These are phyloP conservation scores for Sphecodes monilicornis DNA, from an alignment of 2,888 invertebrate species.

Conservation along the genomic window DNA sequence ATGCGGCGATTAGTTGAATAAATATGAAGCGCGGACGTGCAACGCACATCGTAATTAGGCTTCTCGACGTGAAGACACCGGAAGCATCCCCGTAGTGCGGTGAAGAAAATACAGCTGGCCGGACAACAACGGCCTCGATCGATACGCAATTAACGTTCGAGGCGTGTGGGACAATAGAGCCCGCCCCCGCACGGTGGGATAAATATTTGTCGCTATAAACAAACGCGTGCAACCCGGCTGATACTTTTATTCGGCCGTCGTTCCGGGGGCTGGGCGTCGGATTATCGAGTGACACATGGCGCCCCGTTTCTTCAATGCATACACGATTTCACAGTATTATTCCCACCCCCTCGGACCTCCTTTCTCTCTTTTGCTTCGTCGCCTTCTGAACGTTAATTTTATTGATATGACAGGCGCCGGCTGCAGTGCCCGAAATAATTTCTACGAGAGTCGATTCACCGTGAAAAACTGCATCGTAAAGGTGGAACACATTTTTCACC, in stretches of 20 bases:
- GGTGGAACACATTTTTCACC: background rate
- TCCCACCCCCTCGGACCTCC: background rate
- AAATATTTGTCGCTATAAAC: conserved; percentile 39
- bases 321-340: background rate
- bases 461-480: background rate
- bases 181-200: background rate
- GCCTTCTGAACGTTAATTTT: background rate
- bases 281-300: background rate
- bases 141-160: conserved; percentile 44
- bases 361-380: background rate
- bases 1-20: conserved; percentile 10
- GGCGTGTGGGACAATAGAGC: conserved; percentile 22
- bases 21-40: conserved; percentile 15
- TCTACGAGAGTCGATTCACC: background rate
- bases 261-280: background rate
- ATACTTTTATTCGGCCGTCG: background rate
- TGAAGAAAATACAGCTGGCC: conserved; percentile 16
- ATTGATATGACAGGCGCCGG: background rate
- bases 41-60: conserved; percentile 4
- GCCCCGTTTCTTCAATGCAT: background rate
- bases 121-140: conserved; percentile 19
- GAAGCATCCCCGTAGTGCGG: background rate
- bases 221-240: conserved; percentile 4
- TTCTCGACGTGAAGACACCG: background rate
- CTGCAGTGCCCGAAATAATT: background rate